A percentile compares a stretch with the other conserved stretches of the same genome.
Evolutionary conservation across 2,797 vertebrate genomes (phyloP).

Genomic region (Falco novaeseelandiae): DNA sequence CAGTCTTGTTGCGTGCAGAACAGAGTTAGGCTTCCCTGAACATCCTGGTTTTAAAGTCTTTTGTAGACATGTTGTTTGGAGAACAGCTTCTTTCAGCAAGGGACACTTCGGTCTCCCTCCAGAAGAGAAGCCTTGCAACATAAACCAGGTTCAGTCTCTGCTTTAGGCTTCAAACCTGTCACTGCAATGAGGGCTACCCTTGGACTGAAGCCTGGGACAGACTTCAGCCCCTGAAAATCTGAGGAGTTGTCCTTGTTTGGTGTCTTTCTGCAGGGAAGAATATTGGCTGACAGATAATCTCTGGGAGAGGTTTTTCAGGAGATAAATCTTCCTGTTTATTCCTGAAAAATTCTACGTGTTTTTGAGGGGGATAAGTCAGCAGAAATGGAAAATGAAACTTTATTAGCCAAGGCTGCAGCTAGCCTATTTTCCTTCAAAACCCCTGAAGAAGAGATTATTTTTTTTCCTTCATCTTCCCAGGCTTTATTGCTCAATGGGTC

Average conservation of each 20-base stretch:
- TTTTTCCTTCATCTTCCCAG: conserved; percentile 67
- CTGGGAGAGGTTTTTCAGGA: neutral
- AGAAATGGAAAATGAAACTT: neutral
- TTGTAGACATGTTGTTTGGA: neutral
- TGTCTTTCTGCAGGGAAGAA: neutral
- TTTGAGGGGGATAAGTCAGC: neutral
- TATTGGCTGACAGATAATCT: neutral
- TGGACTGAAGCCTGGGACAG: neutral
- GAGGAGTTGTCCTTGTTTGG: neutral
- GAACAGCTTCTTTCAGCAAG: neutral
- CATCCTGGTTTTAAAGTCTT: neutral
- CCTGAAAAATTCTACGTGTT: neutral
- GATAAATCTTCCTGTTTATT: neutral
- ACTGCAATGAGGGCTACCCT: neutral
- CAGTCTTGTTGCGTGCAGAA: neutral
- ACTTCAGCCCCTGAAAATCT: neutral
- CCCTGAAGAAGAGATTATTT: neutral
- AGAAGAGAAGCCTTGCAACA: neutral
- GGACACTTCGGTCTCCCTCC: neutral
- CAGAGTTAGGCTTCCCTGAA: neutral
- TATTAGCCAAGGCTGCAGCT: neutral
- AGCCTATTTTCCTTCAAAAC: neutral
- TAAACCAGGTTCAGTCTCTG: neutral
- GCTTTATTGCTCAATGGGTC: conserved; percentile 92
- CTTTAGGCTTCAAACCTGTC: neutral